Evolutionary conservation across 2,888 invertebrate species (phyloP).

Genomic region (Sinopyrophorus schimmeli): DNA sequence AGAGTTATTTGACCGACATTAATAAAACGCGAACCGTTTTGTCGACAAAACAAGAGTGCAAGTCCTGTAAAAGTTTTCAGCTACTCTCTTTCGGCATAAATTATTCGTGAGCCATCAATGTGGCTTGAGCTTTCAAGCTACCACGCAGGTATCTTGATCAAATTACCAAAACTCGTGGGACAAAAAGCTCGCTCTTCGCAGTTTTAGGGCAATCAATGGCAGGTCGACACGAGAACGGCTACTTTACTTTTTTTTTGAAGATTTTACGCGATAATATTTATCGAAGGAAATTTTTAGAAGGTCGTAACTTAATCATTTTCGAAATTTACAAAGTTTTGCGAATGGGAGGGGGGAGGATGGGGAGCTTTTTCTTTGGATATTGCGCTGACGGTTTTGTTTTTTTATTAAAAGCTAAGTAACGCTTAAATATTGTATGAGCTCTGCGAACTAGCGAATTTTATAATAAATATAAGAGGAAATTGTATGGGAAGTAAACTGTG

Average conservation of each 20-base stretch:
- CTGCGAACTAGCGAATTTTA: slow-evolving; percentile 22
- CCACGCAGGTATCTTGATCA: slow-evolving; percentile 49
- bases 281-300: neutral
- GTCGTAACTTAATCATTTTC: neutral
- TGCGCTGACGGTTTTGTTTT: slow-evolving; percentile 10
- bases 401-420: slow-evolving; percentile 17
- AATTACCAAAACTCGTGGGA: slow-evolving; percentile 47
- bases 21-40: slow-evolving; percentile 28
- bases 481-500: slow-evolving; percentile 39
- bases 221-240: slow-evolving; percentile 16
- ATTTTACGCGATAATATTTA: slow-evolving; percentile 11
- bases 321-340: neutral
- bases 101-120: slow-evolving; percentile 51
- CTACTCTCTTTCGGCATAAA: slow-evolving; percentile 50
- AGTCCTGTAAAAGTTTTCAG: slow-evolving; percentile 45
- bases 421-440: slow-evolving; percentile 18
- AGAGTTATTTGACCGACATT: slow-evolving; percentile 32
- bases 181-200: slow-evolving; percentile 35
- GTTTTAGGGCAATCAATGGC: slow-evolving; percentile 31
- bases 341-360: neutral
- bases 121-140: slow-evolving; percentile 47
- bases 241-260: slow-evolving; percentile 22
- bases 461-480: slow-evolving; percentile 37
- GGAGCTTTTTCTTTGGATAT: slow-evolving; percentile 5
- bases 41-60: slow-evolving; percentile 29